phyloP scores from a whole-genome alignment of 2,113 vertebrate species.

The Antigone vipio region DNA sequence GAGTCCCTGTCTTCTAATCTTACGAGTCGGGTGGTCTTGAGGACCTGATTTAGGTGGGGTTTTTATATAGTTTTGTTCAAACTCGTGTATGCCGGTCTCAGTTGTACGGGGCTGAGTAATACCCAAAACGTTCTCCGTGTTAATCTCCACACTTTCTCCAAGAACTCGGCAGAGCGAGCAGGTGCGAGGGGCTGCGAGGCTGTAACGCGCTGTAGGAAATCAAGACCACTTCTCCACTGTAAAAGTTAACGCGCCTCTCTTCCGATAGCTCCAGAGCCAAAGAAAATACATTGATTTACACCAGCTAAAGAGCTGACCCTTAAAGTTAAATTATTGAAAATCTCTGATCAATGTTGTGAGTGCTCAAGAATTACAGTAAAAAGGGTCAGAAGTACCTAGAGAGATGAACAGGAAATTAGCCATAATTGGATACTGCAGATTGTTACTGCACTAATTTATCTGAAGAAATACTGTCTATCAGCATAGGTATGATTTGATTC shows the following conservation, averaged over 20 bases:
- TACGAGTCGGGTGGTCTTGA: neutral
- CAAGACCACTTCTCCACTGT: neutral
- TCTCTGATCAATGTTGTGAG: slow-evolving; percentile 23
- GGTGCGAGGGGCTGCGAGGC: neutral
- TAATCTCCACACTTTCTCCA: neutral
- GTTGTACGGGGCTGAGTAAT: neutral
- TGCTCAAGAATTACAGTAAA: slow-evolving; percentile 25
- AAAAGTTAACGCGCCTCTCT: neutral
- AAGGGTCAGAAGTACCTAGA: slow-evolving; percentile 30
- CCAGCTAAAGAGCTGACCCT: slow-evolving; percentile 10
- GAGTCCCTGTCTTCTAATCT: neutral
- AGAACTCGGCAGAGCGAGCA: neutral
- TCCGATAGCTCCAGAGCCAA: slow-evolving; percentile 5
- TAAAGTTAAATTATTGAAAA: slow-evolving; percentile 48
- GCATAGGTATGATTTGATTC: neutral
- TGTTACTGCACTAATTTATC: neutral
- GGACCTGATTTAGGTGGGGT: neutral
- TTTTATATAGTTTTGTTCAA: neutral
- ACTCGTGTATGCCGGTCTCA: neutral
- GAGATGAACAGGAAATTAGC: slow-evolving; percentile 47
- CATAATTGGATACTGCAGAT: slow-evolving; percentile 21
- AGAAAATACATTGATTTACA: slow-evolving; percentile 37
- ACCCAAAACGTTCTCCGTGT: neutral
- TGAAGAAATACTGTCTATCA: neutral
- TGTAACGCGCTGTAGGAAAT: neutral